A percentile compares a stretch with the other conserved stretches of the same genome.
phyloP scores from a whole-genome alignment of 2,113 vertebrate genomes.

The Camelus bactrianus region DNA sequence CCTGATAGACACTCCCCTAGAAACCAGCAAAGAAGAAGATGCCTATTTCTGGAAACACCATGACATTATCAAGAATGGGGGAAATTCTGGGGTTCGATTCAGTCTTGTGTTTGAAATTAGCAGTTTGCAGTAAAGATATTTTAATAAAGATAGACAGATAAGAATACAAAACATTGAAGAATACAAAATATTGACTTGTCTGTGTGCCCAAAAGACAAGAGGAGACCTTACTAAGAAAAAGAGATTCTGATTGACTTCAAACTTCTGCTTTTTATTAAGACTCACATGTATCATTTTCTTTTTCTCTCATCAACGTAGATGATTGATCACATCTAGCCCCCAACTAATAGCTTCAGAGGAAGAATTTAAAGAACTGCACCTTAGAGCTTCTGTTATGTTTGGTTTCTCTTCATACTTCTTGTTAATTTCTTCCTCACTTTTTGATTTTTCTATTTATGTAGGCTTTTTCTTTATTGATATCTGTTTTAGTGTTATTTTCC shows the following conservation, averaged over 20 bases:
- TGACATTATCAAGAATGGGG: neutral
- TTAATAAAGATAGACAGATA: neutral
- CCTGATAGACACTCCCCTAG: neutral
- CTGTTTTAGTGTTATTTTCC: neutral
- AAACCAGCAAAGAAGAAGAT: neutral
- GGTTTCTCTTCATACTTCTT: neutral
- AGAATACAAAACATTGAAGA: neutral
- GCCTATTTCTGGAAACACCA: neutral
- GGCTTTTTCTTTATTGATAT: neutral
- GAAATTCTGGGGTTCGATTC: neutral
- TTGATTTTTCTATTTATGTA: neutral
- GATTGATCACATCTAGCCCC: neutral
- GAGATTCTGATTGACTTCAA: neutral
- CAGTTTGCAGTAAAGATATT: neutral
- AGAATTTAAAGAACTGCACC: neutral
- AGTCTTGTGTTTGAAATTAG: neutral
- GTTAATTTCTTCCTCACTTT: neutral
- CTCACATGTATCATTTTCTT: neutral
- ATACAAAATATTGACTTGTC: neutral
- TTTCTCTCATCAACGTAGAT: neutral
- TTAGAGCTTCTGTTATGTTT: neutral
- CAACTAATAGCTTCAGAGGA: neutral
- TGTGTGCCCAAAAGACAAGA: neutral
- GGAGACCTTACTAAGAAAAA: neutral
- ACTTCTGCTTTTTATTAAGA: neutral